Evolutionary conservation across 2,888 invertebrate genomes (phyloP), one percentile per base, ranked within the genome.

Genomic region (Pristionchus maxplancki): DNA sequence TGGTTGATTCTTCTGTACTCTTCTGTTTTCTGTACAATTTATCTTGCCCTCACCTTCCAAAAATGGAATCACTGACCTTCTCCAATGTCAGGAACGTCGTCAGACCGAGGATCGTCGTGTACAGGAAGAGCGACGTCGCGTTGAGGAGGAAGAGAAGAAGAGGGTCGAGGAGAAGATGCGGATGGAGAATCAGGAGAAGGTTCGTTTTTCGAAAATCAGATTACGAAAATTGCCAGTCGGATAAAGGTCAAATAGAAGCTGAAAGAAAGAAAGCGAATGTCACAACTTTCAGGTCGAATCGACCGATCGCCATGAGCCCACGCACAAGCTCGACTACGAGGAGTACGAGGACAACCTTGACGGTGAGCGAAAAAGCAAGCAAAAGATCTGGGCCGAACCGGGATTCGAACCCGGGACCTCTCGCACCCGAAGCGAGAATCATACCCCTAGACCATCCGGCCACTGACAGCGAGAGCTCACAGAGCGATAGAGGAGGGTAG

Each of bases 381-480:
- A 83, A 88, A 88, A 88, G 28, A 71, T 90, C 88, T 92, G 92
- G 92, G 92, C 92, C 91, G 90, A 92, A 91, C 92, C 92, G 92
- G 92, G 92, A 92, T 48, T 94, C 91, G 94, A 94, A 93, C 92
- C 93, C 94, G 93, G 94, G 94, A 93, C 94, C 94, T 94, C 94
- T 94, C 94, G 94, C 94, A 94, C 94, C 94, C 94, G 93, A 94
- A 94, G 94, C 94, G 94, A 94, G 94, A 94, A 94, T 94, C 94
- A 93, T 93, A 93, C 93, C 93, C 86, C 93, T 93, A 93, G 93
- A 93, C 93, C 93, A 93, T 91, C 90, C 90, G 91, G 92, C 92
- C 92, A 87, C 48, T 85, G 44, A 5, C 11, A 34, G 31, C 15
- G 20, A 53, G 44, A 0, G 24, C 78, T 5, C 44, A 24, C 9